Evolutionary conservation across 2,797 vertebrate genomes (phyloP).

Genomic region (Chiroxiphia lanceolata): DNA sequence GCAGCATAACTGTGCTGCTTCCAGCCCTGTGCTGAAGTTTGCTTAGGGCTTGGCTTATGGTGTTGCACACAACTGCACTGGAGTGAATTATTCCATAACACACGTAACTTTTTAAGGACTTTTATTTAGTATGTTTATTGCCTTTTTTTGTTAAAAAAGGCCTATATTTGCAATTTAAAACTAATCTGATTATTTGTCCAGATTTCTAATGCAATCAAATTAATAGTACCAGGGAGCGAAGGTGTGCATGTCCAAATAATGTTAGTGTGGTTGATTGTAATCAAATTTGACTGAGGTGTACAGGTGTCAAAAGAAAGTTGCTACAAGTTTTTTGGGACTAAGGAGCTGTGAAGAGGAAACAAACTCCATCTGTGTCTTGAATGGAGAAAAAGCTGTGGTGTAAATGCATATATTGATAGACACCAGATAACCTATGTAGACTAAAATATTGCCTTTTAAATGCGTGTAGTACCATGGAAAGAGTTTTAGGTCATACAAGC

Average conservation of each 20-base stretch:
- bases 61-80: not conserved
- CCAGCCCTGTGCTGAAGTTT: not conserved
- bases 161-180: not conserved
- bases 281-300: not conserved
- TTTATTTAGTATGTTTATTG: not conserved
- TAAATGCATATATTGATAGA: not conserved
- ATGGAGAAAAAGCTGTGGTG: not conserved
- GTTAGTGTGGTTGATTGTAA: not conserved
- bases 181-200: not conserved
- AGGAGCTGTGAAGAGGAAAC: not conserved
- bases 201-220: not conserved
- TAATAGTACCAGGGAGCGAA: not conserved
- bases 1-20: not conserved
- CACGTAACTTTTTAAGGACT: not conserved
- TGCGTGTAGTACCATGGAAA: not conserved
- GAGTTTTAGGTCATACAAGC: not conserved
- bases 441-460: not conserved
- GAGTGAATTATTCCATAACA: not conserved
- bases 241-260: not conserved
- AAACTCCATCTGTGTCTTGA: not conserved
- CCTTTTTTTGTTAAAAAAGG: not conserved
- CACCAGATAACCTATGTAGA: not conserved
- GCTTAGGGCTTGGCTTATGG: not conserved
- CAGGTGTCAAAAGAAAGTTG: not conserved
- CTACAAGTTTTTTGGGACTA: not conserved